phyloP scores from a whole-genome alignment of 2,113 vertebrate genomes.

The Centropus unirufus region DNA sequence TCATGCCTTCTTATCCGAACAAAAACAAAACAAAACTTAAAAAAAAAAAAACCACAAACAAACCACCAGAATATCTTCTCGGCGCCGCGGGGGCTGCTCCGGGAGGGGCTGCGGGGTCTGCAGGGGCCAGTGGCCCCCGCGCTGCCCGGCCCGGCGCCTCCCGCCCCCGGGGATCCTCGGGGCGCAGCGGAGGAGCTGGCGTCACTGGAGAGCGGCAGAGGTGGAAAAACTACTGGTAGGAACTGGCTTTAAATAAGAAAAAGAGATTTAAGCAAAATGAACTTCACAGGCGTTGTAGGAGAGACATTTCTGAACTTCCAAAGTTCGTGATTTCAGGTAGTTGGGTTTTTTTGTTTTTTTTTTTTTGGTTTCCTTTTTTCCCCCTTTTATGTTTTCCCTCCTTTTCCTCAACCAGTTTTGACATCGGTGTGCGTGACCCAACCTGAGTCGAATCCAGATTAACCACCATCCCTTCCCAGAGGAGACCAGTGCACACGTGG shows the following conservation, averaged over 20 bases:
- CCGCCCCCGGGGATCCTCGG: not conserved
- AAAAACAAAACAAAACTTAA: no score
- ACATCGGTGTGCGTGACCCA: conserved; percentile 38
- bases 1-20: conserved; percentile 78
- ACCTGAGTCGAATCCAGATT: conserved; percentile 22
- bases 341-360: not conserved
- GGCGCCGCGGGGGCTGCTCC: not conserved
- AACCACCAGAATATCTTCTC: no score
- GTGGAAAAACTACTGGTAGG: conserved; percentile 54
- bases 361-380: not conserved
- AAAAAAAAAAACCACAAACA: no score
- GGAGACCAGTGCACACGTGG: not conserved
- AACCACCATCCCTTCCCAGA: not conserved
- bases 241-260: conserved; percentile 58
- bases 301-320: conserved; percentile 66
- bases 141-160: conserved; percentile 18
- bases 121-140: not conserved
- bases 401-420: conserved; percentile 4
- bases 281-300: conserved; percentile 45
- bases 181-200: conserved; percentile 43
- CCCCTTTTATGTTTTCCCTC: no score
- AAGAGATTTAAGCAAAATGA: conserved; percentile 29
- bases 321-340: conserved; percentile 72
- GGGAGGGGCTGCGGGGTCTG: conserved; percentile 62
- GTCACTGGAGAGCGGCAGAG: conserved; percentile 25